Conservation (phyloP, 2,888 invertebrate genomes). For the Mechanitis mazaeus region DNA sequence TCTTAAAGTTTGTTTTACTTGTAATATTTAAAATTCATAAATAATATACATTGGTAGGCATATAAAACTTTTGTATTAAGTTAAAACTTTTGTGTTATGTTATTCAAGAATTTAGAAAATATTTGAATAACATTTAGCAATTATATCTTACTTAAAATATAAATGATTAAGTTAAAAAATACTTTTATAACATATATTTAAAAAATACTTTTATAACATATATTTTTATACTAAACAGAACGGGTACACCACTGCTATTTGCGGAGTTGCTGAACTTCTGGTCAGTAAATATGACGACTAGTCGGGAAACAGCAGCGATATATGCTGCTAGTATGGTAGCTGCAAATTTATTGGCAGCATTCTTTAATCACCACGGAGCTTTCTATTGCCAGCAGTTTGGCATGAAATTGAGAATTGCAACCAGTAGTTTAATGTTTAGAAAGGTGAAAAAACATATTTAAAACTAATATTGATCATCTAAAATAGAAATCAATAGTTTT, state of each 20-base stretch:
- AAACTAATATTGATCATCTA: neutral
- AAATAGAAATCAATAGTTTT: neutral
- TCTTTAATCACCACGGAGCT: constrained; percentile 83
- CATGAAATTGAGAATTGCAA: constrained; percentile 83
- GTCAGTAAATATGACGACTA: constrained; percentile 69
- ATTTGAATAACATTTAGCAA: too few species aligned
- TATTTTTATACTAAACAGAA: constrained; percentile 47
- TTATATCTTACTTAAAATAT: too few species aligned
- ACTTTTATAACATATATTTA: too few species aligned
- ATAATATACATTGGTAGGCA: too few species aligned
- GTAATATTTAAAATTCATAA: too few species aligned
- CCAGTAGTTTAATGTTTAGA: constrained; percentile 84
- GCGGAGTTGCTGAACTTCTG: constrained; percentile 70
- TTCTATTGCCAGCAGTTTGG: constrained; percentile 81
- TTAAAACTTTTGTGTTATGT: too few species aligned
- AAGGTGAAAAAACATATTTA: constrained; percentile 74
- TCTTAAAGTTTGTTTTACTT: too few species aligned
- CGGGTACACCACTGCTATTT: constrained; percentile 79
- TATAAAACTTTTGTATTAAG: too few species aligned
- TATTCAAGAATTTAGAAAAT: too few species aligned
- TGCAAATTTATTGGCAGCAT: constrained; percentile 66
- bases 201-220: too few species aligned
- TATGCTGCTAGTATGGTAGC: constrained; percentile 71
- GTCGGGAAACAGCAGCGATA: constrained; percentile 70
- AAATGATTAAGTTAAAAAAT: too few species aligned